phyloP scores from a whole-genome alignment of 2,113 vertebrate species.

The Leucopsar rothschildi region DNA sequence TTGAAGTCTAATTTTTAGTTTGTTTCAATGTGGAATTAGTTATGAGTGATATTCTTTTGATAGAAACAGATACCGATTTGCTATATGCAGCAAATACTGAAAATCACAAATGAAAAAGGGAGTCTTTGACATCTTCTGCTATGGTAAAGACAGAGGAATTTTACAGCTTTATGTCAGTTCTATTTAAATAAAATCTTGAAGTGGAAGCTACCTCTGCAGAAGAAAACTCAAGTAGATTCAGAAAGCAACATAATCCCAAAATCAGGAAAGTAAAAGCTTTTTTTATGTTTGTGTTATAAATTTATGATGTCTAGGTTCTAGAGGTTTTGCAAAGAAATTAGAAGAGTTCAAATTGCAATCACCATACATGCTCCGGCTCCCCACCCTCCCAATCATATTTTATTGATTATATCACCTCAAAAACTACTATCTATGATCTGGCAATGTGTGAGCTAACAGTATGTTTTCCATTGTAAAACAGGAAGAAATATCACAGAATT shows the following conservation, averaged over 20 bases:
- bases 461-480: not conserved
- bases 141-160: not conserved
- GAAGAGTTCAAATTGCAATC: not conserved
- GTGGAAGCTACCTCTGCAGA: not conserved
- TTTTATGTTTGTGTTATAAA: not conserved
- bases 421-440: not conserved
- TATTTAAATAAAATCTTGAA: not conserved
- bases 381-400: fast-evolving
- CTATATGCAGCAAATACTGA: not conserved
- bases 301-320: not conserved
- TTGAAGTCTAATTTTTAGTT: not conserved
- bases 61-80: not conserved
- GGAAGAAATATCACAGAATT: not conserved
- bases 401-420: not conserved
- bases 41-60: not conserved
- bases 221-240: not conserved
- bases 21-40: not conserved
- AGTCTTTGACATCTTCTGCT: not conserved
- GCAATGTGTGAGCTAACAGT: not conserved
- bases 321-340: not conserved
- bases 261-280: not conserved
- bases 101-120: not conserved
- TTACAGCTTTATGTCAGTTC: not conserved
- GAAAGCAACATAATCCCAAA: not conserved
- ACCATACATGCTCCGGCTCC: not conserved